Base-by-base conservation (phyloP, 2,888 invertebrate genomes). In the Phlogophora meticulosa region DNA sequence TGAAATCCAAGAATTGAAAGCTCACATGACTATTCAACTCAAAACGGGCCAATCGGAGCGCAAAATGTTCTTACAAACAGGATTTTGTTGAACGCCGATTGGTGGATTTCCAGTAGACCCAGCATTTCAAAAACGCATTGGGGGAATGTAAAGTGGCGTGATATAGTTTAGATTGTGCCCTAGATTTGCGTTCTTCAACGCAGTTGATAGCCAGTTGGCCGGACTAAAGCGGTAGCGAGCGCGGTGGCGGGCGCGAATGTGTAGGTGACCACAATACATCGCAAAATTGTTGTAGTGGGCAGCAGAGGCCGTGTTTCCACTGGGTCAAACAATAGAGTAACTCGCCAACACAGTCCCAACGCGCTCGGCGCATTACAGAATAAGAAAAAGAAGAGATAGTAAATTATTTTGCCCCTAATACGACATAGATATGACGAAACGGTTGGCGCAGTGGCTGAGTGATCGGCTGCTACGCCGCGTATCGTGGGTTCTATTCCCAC, bases 131-230 rank as follows among this genome's bases (percentile, higher is more conserved):
- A 81, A 84, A 72, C 68, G 78, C 82, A 76, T 83, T 85, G 80
- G 79, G 74, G 57, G 67, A 80, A 82, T 69, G 66, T 75, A 76
- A 76, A 82, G 69, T 74, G 74, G 77, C 78, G 56, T 78, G 55
- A 64, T 80, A 80, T 72, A 85, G 84, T 86, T 85, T 82, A 90
- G 88, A 90, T 88, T 87, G 87, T 87, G 91, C 80, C 87, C 92
- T 86, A 91, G 89, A 92, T 92, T 90, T 85, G 81, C 82, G 84
- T 86, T 87, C 87, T 87, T 86, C 82, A 85, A 76, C 82, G 83
- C 80, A 79, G 84, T 86, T 77, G 87, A 81, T 83, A 85, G 85
- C 83, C 82, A 83, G 87, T 90, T 40, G 20, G 57, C n/a, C 2
- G 38, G 32, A 2, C 28, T 28, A 11, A 36, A 34, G 48, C 22